Conservation (phyloP, 2,113 vertebrate species). For the Oxyura jamaicensis region DNA sequence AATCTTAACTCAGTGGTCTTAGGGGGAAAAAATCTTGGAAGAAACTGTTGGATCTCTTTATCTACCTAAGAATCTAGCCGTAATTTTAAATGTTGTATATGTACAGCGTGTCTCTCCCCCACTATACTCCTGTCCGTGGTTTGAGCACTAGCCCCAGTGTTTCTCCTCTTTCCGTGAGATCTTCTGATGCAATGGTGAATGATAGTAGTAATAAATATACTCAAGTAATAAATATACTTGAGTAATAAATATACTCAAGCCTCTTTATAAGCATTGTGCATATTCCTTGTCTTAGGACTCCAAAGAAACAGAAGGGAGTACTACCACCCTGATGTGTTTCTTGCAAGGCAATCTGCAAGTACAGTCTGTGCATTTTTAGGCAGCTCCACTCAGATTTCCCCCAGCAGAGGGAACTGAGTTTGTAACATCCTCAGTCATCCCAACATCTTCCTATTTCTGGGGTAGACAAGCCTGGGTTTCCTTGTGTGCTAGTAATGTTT, state of each 20-base stretch:
- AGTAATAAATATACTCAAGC: too few species aligned
- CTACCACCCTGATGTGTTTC: neutral
- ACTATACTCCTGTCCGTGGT: accelerated
- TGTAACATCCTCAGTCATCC: neutral
- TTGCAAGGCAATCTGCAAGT: neutral
- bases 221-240: too few species aligned
- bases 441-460: neutral
- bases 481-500: neutral
- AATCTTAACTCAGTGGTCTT: neutral
- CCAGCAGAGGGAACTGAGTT: neutral
- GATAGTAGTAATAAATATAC: neutral
- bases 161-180: neutral
- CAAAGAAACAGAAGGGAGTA: neutral
- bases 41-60: neutral
- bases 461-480: neutral
- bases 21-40: neutral
- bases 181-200: neutral
- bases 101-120: neutral
- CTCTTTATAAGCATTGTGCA: neutral
- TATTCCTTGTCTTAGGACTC: neutral
- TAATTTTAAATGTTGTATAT: neutral
- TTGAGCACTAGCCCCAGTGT: neutral
- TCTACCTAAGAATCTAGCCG: neutral
- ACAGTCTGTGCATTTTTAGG: neutral
- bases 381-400: neutral